Base-by-base conservation (phyloP, 2,113 vertebrate genomes). In the Malaclemys terrapin region DNA sequence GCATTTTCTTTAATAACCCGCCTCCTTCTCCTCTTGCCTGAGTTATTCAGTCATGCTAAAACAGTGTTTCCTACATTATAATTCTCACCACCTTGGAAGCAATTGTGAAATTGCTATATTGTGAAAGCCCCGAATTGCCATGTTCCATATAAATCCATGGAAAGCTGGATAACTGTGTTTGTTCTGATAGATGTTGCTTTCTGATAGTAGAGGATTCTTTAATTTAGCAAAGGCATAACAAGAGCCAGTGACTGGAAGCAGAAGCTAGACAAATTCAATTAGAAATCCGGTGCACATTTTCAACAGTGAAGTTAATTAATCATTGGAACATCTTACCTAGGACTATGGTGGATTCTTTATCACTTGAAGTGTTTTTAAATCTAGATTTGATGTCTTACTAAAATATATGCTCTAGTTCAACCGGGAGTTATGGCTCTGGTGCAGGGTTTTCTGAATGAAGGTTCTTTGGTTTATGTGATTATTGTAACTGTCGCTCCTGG, bases 401-500 rank as follows among this genome's bases (percentile, higher is more conserved):
- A n/a, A 25, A 86, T 17, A 16, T 79, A 93, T 95, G 83, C 13
- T 80, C 0, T 45, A 52, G 12, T 79, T 62, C 69, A 78, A n/a
- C 56, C 52, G 31, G 86, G 84, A 84, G 62, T 35, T 25, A 22
- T 6, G 2, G 2, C 24, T 6, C 13, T n/a, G 42, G 89, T 93
- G 52, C 10, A 25, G 59, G 75, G 50, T 2, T 54, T 86, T 80
- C 38, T 83, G 8, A 17, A n/a, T n/a, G 62, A 38, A 72, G 19
- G 65, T 20, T 38, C 16, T 72, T 17, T 69, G 35, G 65, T 3
- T 38, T 38, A 85, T 42, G 2, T 72, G 47, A 49, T 5, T 53
- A 59, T 20, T 0, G 0, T 52, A 49, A 57, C 2, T 5, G 22
- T 47, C 69, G 24, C 19, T 85, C 29, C 16, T 54, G 31, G 3